Evolutionary conservation across 2,888 invertebrate genomes (phyloP), one percentile per base, ranked within the genome.

Genomic region (Apotomis capreana): DNA sequence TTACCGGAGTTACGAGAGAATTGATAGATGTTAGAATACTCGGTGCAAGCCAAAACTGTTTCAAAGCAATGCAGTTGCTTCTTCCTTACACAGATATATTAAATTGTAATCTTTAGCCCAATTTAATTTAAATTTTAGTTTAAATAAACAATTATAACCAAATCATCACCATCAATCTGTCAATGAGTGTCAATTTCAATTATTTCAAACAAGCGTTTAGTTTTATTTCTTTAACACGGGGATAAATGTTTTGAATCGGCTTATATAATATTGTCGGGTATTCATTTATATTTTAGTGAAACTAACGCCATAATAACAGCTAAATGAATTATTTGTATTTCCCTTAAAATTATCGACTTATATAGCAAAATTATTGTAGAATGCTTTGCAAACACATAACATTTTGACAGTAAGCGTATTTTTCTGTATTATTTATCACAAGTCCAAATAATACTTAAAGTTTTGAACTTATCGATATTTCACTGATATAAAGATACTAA

Each of bases 61-160:
- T 5, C 8, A 10, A 26, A 57, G 12, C 1, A 26, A 65, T 55
- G 46, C 26, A 12, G 15, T 4, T 46, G 44, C 26, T 51, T 46
- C 44, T 12, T n/a, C 37, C n/a, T 12, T 55, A 55, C 12, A 46
- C 26, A 26, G 6, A 12, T 2, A 63, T 37, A 0, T 5, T 51
- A 9, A 52, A 44, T 44, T 64, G 3, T 40, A 52, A 9, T 5
- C 52, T 12, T n/a, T 52, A 51, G 10, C 15, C 55, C 15, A 36
- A 6, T 10, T 55, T 26, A 6, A 51, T 15, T 26, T 26, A 55
- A 36, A 6, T 10, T 55, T 26, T 4, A 40, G 10, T 4, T 15
- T 0, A 52, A 68, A 13, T 68, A 68, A 68, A 68, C 68, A 68
- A 68, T 54, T 36, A 60, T 68, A 68, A 60, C 68, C 68, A 44